Evolutionary conservation across 2,888 invertebrate species (phyloP).

Genomic region (Eupithecia tripunctaria): DNA sequence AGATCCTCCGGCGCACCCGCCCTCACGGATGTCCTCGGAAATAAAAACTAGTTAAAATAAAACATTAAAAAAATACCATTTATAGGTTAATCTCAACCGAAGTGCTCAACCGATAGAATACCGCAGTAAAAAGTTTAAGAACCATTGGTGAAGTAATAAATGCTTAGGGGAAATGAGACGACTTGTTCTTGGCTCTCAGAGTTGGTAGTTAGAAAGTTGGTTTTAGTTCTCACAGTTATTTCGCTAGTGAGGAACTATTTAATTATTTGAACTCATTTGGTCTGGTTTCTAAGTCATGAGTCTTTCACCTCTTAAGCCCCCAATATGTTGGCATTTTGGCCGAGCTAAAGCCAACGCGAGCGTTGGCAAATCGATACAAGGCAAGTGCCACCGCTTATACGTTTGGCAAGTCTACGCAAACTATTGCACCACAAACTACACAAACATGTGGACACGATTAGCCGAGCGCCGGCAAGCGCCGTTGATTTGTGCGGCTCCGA

Average conservation of each 20-base stretch:
- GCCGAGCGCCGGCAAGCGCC: too few species aligned
- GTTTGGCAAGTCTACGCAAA: too few species aligned
- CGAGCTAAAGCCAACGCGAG: too few species aligned
- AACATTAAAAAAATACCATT: background rate
- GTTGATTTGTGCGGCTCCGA: too few species aligned
- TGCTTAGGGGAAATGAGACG: slow-evolving; percentile 20
- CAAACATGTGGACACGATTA: too few species aligned
- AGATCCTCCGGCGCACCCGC: too few species aligned
- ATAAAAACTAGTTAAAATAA: background rate
- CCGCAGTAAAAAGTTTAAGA: slow-evolving; percentile 15
- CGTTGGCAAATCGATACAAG: too few species aligned
- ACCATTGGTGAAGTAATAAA: slow-evolving; percentile 19
- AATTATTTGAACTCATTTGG: slow-evolving; percentile 17
- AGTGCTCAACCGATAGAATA: background rate
- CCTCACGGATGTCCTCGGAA: too few species aligned
- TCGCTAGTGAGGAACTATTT: slow-evolving; percentile 19
- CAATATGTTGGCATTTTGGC: too few species aligned
- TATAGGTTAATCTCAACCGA: background rate
- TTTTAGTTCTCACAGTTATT: slow-evolving; percentile 11
- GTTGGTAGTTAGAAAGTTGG: slow-evolving; percentile 25
- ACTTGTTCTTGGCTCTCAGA: slow-evolving; percentile 12
- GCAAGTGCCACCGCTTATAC: too few species aligned
- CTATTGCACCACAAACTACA: too few species aligned
- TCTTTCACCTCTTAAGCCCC: background rate
- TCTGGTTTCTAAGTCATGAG: background rate